Evolutionary conservation across 2,888 invertebrate species (phyloP).

Genomic region (Tetramorium bicarinatum): DNA sequence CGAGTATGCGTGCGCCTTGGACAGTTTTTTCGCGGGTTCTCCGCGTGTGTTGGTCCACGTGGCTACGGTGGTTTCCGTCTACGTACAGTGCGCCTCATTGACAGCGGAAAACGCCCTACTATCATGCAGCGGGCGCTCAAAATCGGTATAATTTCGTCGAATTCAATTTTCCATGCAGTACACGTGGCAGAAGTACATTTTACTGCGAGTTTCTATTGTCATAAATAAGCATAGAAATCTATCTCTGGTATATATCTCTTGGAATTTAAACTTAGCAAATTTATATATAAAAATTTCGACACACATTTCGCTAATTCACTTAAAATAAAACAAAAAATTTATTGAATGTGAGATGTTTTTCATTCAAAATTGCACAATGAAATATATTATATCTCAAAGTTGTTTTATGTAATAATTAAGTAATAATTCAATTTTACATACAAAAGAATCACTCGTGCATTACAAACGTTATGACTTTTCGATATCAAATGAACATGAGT

Average conservation of each 20-base stretch:
- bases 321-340: not conserved
- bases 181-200: not conserved
- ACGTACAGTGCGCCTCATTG: conserved; percentile 73
- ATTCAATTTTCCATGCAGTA: not conserved
- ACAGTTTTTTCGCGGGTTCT: conserved; percentile 69
- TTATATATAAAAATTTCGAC: not conserved
- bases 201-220: not conserved
- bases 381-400: not conserved
- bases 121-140: not conserved
- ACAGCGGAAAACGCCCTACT: conserved; percentile 74
- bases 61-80: conserved; percentile 54
- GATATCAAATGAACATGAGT: not conserved
- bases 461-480: not conserved
- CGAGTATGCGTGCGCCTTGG: conserved; percentile 63
- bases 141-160: conserved; percentile 42
- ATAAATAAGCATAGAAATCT: not conserved
- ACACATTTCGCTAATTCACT: not conserved
- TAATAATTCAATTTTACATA: not conserved
- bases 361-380: not conserved
- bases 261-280: conserved; percentile 3
- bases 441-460: not conserved
- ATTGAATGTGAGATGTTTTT: not conserved
- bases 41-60: conserved; percentile 67
- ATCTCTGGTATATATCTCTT: not conserved
- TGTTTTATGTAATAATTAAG: not conserved